A percentile compares a stretch with the other conserved stretches of the same genome.
Evolutionary conservation across 1,140 invertebrate species (phyloP).

Genomic region (Sitophilus oryzae): DNA sequence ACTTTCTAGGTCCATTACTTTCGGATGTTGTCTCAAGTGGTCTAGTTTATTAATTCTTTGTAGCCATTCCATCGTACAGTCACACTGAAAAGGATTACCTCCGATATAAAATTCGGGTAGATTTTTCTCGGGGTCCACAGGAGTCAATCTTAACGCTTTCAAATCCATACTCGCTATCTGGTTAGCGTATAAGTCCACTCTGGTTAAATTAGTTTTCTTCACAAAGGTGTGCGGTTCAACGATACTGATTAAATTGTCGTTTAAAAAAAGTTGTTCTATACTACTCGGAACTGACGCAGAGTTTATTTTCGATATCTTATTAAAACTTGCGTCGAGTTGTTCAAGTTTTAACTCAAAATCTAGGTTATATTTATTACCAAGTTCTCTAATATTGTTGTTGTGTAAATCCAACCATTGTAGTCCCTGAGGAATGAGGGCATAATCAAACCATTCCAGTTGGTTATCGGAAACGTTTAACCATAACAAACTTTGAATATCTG

Average conservation of each 20-base stretch:
- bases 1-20: conserved; percentile 84
- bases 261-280: conserved; percentile 72
- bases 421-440: conserved; percentile 71
- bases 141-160: conserved; percentile 67
- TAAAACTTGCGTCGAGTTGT: conserved; percentile 77
- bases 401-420: conserved; percentile 88
- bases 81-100: conserved; percentile 80
- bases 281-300: conserved; percentile 67
- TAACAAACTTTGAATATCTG: conserved; percentile 71
- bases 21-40: conserved; percentile 72
- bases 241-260: conserved; percentile 72
- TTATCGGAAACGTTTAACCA: conserved; percentile 92
- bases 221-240: conserved; percentile 78
- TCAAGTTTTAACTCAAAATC: conserved; percentile 64
- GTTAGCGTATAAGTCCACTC: conserved; percentile 82
- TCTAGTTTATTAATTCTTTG: conserved; percentile 74
- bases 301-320: conserved; percentile 67
- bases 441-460: conserved; percentile 84
- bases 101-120: conserved; percentile 82
- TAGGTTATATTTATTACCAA: conserved; percentile 69
- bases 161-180: conserved; percentile 76
- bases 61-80: conserved; percentile 85
- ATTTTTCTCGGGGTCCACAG: conserved; percentile 59
- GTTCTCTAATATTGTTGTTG: conserved; percentile 76
- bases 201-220: conserved; percentile 73